Conservation (phyloP, 2,113 vertebrate species). For the Oncorhynchus mykiss region DNA sequence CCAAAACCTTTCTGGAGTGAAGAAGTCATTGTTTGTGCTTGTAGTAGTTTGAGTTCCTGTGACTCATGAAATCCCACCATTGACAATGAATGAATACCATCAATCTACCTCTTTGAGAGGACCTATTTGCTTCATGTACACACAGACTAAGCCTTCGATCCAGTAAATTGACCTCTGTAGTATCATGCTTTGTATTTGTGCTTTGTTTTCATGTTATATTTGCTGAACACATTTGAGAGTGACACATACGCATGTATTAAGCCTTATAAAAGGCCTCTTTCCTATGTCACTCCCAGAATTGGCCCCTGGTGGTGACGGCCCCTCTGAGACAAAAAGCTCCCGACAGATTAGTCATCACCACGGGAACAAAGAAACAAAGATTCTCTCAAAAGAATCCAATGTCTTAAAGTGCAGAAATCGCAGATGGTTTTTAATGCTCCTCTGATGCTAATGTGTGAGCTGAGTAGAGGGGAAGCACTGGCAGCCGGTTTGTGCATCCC, state of each 20-base stretch:
- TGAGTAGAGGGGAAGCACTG: slow-evolving; percentile 41
- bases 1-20: slow-evolving; percentile 7
- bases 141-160: neutral
- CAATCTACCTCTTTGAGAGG: neutral
- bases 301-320: slow-evolving; percentile 12
- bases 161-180: neutral
- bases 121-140: neutral
- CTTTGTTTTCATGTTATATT: neutral
- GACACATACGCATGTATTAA: neutral
- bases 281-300: slow-evolving; percentile 26
- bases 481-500: neutral
- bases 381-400: slow-evolving; percentile 45
- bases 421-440: slow-evolving; percentile 67
- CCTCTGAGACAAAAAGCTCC: slow-evolving; percentile 17
- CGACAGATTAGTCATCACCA: slow-evolving; percentile 39
- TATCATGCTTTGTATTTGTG: neutral
- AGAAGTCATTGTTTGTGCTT: neutral
- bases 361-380: slow-evolving; percentile 57
- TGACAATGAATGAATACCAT: neutral
- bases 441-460: slow-evolving; percentile 53
- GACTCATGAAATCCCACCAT: neutral
- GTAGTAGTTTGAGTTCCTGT: neutral
- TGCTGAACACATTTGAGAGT: neutral
- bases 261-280: slow-evolving; percentile 27
- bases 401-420: slow-evolving; percentile 46